phyloP scores from a whole-genome alignment of 2,797 vertebrate species.

The Pseudochromis fuscus region DNA sequence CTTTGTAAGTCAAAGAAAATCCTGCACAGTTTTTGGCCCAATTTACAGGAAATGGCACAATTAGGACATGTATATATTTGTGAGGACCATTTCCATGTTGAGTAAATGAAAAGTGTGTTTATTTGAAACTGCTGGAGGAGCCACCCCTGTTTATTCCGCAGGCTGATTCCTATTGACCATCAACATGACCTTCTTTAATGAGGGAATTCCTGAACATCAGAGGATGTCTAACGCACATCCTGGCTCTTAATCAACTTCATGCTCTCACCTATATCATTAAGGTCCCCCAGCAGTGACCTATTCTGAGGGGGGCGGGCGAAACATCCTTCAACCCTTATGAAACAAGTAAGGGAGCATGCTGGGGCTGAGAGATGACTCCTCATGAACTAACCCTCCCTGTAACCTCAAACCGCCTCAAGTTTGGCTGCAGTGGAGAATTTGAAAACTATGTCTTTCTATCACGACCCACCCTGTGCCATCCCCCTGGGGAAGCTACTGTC shows the following conservation, averaged over 20 bases:
- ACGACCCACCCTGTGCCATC: slow-evolving; percentile 43
- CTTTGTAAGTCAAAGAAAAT: slow-evolving; percentile 1
- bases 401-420: slow-evolving; percentile 33
- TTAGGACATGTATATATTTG: slow-evolving; percentile 57
- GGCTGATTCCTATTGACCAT: slow-evolving; percentile 71
- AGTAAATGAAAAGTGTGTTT: slow-evolving; percentile 76
- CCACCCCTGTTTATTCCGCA: slow-evolving; percentile 80
- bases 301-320: slow-evolving; percentile 54
- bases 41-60: slow-evolving; percentile 47
- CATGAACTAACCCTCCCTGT: neutral
- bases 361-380: slow-evolving; percentile 9
- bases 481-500: slow-evolving; percentile 63
- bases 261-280: slow-evolving; percentile 76
- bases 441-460: slow-evolving; percentile 55
- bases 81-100: slow-evolving; percentile 64
- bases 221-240: slow-evolving; percentile 84
- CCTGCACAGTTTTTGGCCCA: neutral
- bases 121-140: slow-evolving; percentile 67
- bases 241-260: slow-evolving; percentile 76
- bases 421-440: slow-evolving; percentile 30
- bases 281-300: slow-evolving; percentile 49
- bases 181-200: slow-evolving; percentile 81
- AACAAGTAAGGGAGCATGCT: slow-evolving; percentile 1
- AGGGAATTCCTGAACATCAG: slow-evolving; percentile 83
- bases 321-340: slow-evolving; percentile 57